These are phyloP conservation scores for Xenentodon cancila DNA, from an alignment of 2,797 vertebrate genomes.

Conservation along the genomic window DNA sequence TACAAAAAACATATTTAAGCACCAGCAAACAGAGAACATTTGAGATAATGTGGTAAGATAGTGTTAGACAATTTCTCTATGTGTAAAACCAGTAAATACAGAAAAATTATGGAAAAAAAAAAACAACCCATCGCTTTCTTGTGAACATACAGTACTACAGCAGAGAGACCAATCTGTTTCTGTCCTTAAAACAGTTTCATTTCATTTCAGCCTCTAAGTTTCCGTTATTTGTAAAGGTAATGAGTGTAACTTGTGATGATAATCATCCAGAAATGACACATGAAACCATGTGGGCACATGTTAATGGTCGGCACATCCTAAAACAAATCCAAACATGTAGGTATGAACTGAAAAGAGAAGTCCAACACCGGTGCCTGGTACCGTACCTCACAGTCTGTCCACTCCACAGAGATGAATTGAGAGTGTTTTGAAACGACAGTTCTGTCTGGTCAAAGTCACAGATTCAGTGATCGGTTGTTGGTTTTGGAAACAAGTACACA, in stretches of 20 bases:
- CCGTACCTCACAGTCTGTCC: no score
- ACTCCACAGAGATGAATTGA: no score
- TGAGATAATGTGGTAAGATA: constrained; percentile 27
- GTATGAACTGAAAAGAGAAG: no score
- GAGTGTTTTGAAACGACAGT: no score
- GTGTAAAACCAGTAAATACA: constrained; percentile 1
- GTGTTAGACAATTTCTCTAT: constrained; percentile 33
- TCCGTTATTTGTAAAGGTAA: not conserved
- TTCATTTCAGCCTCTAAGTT: not conserved
- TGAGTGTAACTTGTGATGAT: not conserved
- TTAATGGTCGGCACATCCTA: no score
- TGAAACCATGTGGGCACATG: no score
- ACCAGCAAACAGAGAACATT: constrained; percentile 30
- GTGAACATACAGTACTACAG: constrained; percentile 15
- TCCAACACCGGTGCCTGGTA: no score
- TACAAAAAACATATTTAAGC: constrained; percentile 2
- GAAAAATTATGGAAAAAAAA: constrained; percentile 25
- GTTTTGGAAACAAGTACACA: no score
- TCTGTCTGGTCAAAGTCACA: no score
- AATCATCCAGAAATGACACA: no score
- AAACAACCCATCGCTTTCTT: not conserved
- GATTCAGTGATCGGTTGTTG: no score
- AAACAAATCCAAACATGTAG: no score
- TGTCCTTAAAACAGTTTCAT: constrained; percentile 8
- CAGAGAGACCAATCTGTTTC: constrained; percentile 2